A percentile compares a stretch with the other conserved stretches of the same genome.
Evolutionary conservation across 2,888 invertebrate genomes (phyloP).

Genomic region (Deroplatys truncata): DNA sequence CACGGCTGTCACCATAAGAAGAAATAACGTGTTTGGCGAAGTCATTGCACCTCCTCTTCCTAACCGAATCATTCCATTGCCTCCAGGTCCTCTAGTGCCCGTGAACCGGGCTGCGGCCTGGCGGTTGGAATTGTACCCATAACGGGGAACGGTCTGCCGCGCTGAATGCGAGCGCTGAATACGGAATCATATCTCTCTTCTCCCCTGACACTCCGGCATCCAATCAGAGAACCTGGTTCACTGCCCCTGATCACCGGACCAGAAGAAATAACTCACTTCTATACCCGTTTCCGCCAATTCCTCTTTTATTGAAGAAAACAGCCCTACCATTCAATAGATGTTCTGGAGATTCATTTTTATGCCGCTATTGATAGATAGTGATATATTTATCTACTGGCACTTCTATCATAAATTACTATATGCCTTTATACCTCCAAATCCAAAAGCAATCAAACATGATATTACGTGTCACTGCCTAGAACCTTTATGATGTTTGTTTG

Average conservation of each 20-base stretch:
- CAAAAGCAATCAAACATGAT: no score
- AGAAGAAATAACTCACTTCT: not conserved
- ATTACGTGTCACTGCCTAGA: no score
- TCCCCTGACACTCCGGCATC: not conserved
- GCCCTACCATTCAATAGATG: not conserved
- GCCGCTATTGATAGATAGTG: no score
- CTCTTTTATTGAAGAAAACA: not conserved
- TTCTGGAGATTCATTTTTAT: not conserved
- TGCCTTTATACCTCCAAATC: no score
- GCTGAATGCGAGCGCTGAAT: not conserved
- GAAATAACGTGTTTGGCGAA: not conserved
- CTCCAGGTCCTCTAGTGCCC: not conserved
- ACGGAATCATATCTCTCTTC: not conserved
- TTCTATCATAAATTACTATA: no score
- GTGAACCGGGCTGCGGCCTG: not conserved
- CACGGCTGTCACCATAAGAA: not conserved
- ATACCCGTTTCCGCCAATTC: not conserved
- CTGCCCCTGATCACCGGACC: not conserved
- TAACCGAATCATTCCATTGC: not conserved
- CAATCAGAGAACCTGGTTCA: not conserved
- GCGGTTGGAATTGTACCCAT: not conserved
- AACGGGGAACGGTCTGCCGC: not conserved
- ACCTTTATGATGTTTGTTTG: no score
- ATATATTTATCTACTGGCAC: no score
- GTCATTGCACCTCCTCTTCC: not conserved